These are phyloP conservation scores for Pterocles orientalis DNA, from an alignment of 2,113 vertebrate genomes.

Conservation along the genomic window DNA sequence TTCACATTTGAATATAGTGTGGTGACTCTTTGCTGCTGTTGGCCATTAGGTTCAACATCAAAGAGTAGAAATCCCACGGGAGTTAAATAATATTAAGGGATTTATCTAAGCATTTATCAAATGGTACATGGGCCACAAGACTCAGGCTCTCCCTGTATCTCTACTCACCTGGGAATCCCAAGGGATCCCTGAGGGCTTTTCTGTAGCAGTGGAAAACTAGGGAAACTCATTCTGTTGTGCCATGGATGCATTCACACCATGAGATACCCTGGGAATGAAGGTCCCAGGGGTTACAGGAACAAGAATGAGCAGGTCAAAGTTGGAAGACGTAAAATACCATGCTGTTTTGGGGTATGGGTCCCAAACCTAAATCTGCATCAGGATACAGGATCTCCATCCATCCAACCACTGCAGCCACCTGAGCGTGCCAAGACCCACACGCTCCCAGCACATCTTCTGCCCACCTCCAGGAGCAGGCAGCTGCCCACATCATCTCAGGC, in stretches of 20 bases:
- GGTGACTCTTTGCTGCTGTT: background rate
- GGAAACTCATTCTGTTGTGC: background rate
- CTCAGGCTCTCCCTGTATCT: background rate
- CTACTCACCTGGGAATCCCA: background rate
- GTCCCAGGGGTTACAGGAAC: background rate
- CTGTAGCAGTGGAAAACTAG: background rate
- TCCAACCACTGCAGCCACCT: background rate
- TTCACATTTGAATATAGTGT: background rate
- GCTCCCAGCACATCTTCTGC: background rate
- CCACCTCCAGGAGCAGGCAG: background rate
- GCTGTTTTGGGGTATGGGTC: background rate
- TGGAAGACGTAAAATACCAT: background rate
- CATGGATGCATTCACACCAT: fast-evolving
- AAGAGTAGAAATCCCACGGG: background rate
- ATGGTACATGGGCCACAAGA: background rate
- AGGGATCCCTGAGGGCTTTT: background rate
- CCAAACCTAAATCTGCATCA: background rate
- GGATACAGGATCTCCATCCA: background rate
- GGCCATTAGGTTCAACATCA: background rate
- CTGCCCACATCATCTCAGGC: background rate
- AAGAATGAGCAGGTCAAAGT: background rate
- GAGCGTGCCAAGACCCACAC: background rate
- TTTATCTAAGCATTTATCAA: background rate
- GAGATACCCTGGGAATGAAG: background rate
- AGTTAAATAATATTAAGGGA: background rate